Base-by-base conservation (phyloP, 2,888 invertebrate genomes). In the Chaitophorus viminalis region DNA sequence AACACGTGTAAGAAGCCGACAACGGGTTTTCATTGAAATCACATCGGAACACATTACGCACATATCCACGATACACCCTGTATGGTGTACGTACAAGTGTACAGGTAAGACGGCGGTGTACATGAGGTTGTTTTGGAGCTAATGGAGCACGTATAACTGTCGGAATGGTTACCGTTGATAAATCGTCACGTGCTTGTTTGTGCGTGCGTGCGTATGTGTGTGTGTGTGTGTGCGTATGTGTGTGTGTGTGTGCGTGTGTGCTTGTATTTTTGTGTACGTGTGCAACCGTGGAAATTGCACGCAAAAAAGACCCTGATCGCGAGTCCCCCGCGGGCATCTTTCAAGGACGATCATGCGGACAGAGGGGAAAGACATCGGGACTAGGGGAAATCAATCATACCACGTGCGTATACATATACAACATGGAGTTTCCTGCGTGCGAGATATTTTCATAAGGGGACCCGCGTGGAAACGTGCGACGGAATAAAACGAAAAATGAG, bases 71-170 rank as follows among this genome's bases (percentile, higher is more conserved):
- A 46, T 46, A 11, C 46, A 46, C 14, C 46, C 46, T 46, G 46
- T 46, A 9, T n/a, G n/a, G n/a, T 39, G 11, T 46, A 11, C 14
- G 46, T 46, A 14, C 3, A 14, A 46, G 14, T 46, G 21, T 25
- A 60, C 18, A 60, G 60, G 60, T 60, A 25, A 68, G 68, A 29
- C n/a, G n/a, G 29, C 6, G 4, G 60, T 25, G 25, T 21, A 14
- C 11, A 68, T 6, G 68, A 25, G 78, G 86, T 78, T 72, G 60
- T 86, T 60, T 60, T 14, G 70, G 60, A 60, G 79, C 39, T 87
- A 87, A 87, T 87, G 86, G 79, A 60, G 79, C 86, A 74, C 74
- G 81, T 87, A 87, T 81, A 75, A 18, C 77, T 76, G 75, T 84
- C 76, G 46, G 76, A 70, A 46, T 70, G 52, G 85, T 85, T 14